phyloP scores from a whole-genome alignment of 2,797 vertebrate genomes.

The Lagocephalus sceleratus region DNA sequence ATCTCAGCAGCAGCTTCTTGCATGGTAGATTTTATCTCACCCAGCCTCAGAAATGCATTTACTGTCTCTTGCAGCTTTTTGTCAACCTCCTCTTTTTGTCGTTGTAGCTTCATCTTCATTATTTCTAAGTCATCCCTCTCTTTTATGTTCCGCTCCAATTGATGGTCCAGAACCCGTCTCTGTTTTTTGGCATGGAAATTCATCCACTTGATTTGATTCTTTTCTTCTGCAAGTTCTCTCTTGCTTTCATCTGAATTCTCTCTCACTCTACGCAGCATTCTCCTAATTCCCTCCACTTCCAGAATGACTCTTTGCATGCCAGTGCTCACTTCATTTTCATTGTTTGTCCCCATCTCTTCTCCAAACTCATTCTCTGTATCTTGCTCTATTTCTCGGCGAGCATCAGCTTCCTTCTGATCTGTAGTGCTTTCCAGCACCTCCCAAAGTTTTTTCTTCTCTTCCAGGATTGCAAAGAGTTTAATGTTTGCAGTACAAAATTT shows the following conservation, averaged over 20 bases:
- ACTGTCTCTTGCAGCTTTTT: slow-evolving; percentile 27
- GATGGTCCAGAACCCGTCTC: slow-evolving; percentile 38
- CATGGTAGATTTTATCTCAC: slow-evolving; percentile 34
- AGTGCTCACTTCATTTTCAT: slow-evolving; percentile 22
- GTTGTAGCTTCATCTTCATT: slow-evolving; percentile 45
- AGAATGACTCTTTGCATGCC: slow-evolving; percentile 40
- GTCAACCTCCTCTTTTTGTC: slow-evolving; percentile 41
- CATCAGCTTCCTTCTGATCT: background rate
- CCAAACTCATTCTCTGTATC: slow-evolving; percentile 9
- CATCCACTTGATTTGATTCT: slow-evolving; percentile 46
- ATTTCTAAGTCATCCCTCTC: slow-evolving; percentile 64
- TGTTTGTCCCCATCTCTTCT: background rate
- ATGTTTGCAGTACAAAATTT: slow-evolving; percentile 20
- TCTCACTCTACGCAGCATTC: slow-evolving; percentile 34
- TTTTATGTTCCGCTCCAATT: slow-evolving; percentile 50
- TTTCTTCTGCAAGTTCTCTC: slow-evolving; percentile 30
- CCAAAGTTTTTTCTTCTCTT: slow-evolving; percentile 40
- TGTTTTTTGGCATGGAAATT: slow-evolving; percentile 48
- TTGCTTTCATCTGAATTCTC: slow-evolving; percentile 34
- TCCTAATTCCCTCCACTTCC: slow-evolving; percentile 50
- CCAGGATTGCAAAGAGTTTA: slow-evolving; percentile 44
- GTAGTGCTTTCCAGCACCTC: background rate
- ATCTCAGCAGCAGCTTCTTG: slow-evolving; percentile 40
- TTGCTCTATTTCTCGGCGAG: background rate
- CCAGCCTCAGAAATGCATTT: slow-evolving; percentile 11